Base-by-base conservation (phyloP, 1,140 invertebrate species). In the Fopius arisanus region DNA sequence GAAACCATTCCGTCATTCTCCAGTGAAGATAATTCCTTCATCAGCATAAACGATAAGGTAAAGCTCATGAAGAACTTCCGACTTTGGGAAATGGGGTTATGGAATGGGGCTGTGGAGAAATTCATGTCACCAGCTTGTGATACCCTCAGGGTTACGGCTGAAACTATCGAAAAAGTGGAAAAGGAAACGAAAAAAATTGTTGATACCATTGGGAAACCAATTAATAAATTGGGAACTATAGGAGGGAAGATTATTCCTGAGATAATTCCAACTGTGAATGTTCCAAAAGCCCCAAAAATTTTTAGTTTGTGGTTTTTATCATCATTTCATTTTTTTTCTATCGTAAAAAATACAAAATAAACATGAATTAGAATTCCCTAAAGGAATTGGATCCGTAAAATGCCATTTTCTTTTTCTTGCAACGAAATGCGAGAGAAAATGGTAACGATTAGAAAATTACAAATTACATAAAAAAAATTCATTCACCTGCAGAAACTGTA, bases 31-130 rank as follows among this genome's bases (percentile, higher is more conserved):
- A 89, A 89, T 72, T 86, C 89, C 41, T 92, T 89, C 73, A 83
- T 92, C 7, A 88, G 90, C 75, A 86, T 92, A 14, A 82, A 84
- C 33, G 83, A 88, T 1, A 81, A 88, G 59, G 85, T 90, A 26
- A 80, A 82, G 73, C 70, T 88, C 0, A 78, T 81, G 14, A 86
- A 87, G 37, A 86, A 91, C 80, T 92, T 92, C 71, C 87, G 82
- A 63, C 83, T 82, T 78, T 93, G 91, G 74, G 88, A 92, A 82
- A 89, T 93, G 82, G 91, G 87, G 40, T 78, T 92, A 0, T 90
- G 91, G 89, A 87, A 89, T 0, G 91, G 90, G 19, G 79, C 90
- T 0, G 78, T 86, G 1, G 83, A 90, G 65, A 84, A 89, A 70
- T 78, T 92, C 6, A 86, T 87, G 77, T 89, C 89, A 66, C 78